phyloP scores from a whole-genome alignment of 2,113 vertebrate species.

The Phaetusa simplex region DNA sequence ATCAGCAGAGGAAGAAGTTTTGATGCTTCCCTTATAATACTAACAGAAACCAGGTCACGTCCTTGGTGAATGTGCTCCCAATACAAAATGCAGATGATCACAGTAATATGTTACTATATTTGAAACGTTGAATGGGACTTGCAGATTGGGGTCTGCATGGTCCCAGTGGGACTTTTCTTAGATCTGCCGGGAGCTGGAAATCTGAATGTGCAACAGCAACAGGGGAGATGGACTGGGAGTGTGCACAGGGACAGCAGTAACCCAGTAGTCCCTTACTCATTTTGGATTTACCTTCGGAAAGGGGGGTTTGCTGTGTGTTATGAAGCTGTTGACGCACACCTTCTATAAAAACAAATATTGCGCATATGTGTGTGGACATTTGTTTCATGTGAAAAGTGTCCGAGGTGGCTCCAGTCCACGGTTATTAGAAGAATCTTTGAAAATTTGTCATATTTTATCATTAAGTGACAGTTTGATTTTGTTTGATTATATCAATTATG shows the following conservation, averaged over 20 bases:
- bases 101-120: not conserved
- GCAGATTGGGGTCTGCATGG: not conserved
- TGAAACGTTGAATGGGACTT: not conserved
- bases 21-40: not conserved
- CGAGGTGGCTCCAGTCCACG: not conserved
- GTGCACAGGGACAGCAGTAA: not conserved
- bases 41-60: not conserved
- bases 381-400: not conserved
- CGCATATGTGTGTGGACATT: accelerated
- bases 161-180: not conserved
- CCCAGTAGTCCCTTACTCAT: not conserved
- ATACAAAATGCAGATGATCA: constrained; percentile 9
- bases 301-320: not conserved
- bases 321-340: not conserved
- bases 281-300: not conserved
- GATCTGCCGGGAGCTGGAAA: not conserved
- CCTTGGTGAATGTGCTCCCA: not conserved
- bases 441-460: not conserved
- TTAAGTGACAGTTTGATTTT: not conserved
- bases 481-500: not conserved
- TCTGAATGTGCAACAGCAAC: not conserved
- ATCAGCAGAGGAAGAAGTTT: not conserved
- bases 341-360: not conserved
- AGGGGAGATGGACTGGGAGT: not conserved
- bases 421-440: not conserved